A percentile compares a stretch with the other conserved stretches of the same genome.
Evolutionary conservation across 2,113 vertebrate genomes (phyloP).

Genomic region (Bubo bubo): DNA sequence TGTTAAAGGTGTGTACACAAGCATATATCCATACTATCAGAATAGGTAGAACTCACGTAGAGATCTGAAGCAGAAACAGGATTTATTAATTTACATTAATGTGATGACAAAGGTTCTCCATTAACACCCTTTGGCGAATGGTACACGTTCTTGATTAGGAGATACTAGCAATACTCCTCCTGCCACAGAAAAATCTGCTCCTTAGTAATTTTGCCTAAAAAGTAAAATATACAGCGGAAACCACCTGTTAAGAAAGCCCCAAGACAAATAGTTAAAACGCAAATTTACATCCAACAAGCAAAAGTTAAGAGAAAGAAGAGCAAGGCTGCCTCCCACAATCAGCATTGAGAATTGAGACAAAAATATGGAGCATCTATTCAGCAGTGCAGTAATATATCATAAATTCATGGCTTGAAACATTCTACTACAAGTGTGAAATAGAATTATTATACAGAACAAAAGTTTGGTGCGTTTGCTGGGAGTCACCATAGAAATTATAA

Average conservation of each 20-base stretch:
- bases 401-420: neutral
- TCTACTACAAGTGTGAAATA: neutral
- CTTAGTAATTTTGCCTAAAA: neutral
- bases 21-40: fast-evolving
- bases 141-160: neutral
- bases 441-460: neutral
- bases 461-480: neutral
- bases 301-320: neutral
- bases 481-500: neutral
- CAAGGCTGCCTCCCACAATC: neutral
- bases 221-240: neutral
- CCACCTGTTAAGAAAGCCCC: neutral
- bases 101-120: neutral
- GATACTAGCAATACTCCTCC: neutral
- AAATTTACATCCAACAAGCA: neutral
- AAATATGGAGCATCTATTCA: neutral
- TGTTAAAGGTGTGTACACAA: neutral
- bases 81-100: neutral
- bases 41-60: fast-evolving
- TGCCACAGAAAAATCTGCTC: neutral
- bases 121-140: neutral
- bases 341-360: neutral
- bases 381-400: neutral
- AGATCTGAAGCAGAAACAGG: neutral
- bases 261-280: neutral